Evolutionary conservation across 2,888 invertebrate species (phyloP), one percentile per base, ranked within the genome.

Genomic region (Brenthis daphne): DNA sequence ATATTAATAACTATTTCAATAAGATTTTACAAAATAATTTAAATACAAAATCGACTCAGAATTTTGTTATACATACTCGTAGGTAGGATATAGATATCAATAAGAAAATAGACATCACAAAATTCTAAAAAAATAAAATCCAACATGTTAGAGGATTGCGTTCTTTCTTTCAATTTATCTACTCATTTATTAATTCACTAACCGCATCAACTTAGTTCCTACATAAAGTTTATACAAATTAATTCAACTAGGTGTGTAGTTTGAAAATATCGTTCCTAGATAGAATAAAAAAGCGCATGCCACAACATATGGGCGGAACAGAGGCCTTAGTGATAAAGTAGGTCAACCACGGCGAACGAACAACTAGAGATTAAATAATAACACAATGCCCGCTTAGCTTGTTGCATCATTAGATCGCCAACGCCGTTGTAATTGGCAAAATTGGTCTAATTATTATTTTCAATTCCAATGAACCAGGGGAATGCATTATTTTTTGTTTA

Each of bases 391-490:
- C 78, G 75, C 79, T 77, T 76, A 79, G 65, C 64, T 66, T 73
- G 77, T 87, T 85, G 75, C 76, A 79, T 76, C 79, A 80, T 75
- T 77, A 76, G 73, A 76, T 72, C 70, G 73, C 85, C 84, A 83
- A 85, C 88, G 83, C 85, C 73, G 72, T 70, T 79, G 80, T 87
- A 86, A 88, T 89, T 90, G 87, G 79, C 83, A 77, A 87, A 86
- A 89, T 90, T 86, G 86, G 76, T 80, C 76, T 84, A 81, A 86
- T 89, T 86, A 50, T 11, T 43, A 86, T 85, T 86, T 85, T 85
- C 80, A 82, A 80, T 81, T 79, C 76, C 79, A 77, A 79, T 69
- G 70, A 61, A 67, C 73, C 65, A 54, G 16, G 33, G 54, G 67
- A 60, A 64, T 71, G 51, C 57, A 65, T 57, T 54, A 51, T 60